phyloP scores from a whole-genome alignment of 2,888 invertebrate species.

The Diarsia rubi region DNA sequence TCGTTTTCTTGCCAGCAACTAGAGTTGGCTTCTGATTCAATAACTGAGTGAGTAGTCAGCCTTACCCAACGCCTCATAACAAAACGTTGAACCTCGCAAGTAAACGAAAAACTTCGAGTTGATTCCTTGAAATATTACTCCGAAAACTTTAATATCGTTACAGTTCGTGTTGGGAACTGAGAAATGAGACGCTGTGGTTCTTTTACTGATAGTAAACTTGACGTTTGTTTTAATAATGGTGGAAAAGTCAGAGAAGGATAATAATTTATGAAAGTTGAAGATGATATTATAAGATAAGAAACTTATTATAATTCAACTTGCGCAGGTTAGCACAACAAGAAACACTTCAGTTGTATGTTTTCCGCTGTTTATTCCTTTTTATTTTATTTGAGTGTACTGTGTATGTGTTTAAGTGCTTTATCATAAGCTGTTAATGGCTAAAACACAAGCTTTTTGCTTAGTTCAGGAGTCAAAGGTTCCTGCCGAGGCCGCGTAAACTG shows the following conservation, averaged over 20 bases:
- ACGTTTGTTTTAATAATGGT: conserved; percentile 6
- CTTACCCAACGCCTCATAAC: conserved; percentile 22
- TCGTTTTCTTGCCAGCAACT: too few relatives aligned
- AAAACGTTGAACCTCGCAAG: conserved; percentile 31
- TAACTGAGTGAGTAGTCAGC: conserved; percentile 2
- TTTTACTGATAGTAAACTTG: neutral
- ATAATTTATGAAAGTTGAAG: neutral
- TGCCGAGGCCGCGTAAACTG: too few relatives aligned
- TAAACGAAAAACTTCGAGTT: conserved; percentile 51
- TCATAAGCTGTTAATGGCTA: neutral
- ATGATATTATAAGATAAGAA: neutral
- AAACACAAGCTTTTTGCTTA: too few relatives aligned
- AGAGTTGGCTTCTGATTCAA: neutral
- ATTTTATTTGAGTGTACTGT: neutral
- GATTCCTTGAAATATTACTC: conserved; percentile 46
- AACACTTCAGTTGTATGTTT: too few relatives aligned
- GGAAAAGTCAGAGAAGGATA: neutral
- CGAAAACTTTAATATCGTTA: conserved; percentile 48
- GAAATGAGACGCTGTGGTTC: conserved; percentile 23
- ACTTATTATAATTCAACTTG: neutral
- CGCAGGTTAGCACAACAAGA: too few relatives aligned
- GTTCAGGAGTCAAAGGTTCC: too few relatives aligned
- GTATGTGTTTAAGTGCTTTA: neutral
- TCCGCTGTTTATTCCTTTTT: neutral
- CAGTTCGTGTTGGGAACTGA: conserved; percentile 18